phyloP scores from a whole-genome alignment of 2,113 vertebrate species.

The Erpornis zantholeuca region DNA sequence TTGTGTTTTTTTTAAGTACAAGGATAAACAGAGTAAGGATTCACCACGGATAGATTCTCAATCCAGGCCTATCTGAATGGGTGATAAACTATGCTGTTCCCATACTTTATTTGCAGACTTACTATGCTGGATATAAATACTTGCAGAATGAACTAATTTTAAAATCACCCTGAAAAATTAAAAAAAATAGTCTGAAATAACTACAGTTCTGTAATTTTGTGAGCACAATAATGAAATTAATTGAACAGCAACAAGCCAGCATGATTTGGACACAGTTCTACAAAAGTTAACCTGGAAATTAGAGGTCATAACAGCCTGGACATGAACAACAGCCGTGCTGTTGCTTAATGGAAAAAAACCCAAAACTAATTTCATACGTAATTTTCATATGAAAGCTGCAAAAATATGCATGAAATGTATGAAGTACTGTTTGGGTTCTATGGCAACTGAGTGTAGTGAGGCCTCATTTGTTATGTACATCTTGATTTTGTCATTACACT shows the following conservation, averaged over 20 bases:
- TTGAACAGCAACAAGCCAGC: neutral
- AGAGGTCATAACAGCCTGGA: neutral
- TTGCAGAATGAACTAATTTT: neutral
- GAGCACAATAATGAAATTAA: neutral
- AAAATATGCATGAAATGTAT: neutral
- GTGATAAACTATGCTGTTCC: neutral
- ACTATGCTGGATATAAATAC: neutral
- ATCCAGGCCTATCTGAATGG: neutral
- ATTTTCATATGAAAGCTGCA: neutral
- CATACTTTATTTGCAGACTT: neutral
- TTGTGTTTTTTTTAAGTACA: neutral
- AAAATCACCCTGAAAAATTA: neutral
- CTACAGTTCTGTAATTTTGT: neutral
- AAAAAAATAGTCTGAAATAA: neutral
- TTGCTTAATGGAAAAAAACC: neutral
- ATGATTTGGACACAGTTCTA: neutral
- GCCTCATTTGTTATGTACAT: neutral
- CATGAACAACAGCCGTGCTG: neutral
- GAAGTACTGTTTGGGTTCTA: neutral
- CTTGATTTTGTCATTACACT: neutral
- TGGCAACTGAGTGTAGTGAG: neutral
- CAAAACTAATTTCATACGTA: neutral
- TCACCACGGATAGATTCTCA: neutral
- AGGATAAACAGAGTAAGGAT: neutral
- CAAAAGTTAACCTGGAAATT: neutral